Base-by-base conservation (phyloP, 2,888 invertebrate genomes). In the Aphidoletes aphidimyza region DNA sequence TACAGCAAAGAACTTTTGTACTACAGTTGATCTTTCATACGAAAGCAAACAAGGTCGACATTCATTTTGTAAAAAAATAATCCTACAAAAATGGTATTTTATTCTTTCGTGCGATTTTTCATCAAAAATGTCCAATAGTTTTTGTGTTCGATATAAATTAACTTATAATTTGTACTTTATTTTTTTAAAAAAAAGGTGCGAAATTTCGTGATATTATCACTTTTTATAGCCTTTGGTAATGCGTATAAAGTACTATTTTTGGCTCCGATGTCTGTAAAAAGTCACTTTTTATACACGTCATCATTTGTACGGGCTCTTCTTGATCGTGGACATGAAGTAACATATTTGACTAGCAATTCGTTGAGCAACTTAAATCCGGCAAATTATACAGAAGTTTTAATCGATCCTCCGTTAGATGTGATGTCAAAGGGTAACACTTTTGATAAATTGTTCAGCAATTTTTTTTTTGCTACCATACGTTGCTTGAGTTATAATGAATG, bases 351-450 rank as follows among this genome's bases (percentile, higher is more conserved):
- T 88, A 42, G 26, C 19, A 34, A 30, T 47, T 26, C 83, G 8
- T 30, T 42, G 22, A 30, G 1, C 0, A 6, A 47, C 0, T 0
- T 26, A 1, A n/a, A 45, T 9, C 22, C 30, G 0, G 30, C 89
- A 81, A 91, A 91, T 88, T 88, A 90, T n/a, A 90, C 89, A 8
- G 90, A 90, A 86, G 88, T 91, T 19, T 87, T 90, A 26, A 86
- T 90, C 0, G 88, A 87, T 85, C 90, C 90, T 0, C 85, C 87
- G 59, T 89, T 89, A 83, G 88, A 90, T 86, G 88, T 90, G 86
- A 88, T 89, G 1, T 26, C 39, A 83, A 14, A 5, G 19, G 11
- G 45, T 39, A 19, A 42, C 19, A 26, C 11, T n/a, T 17, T 19
- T 11, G 19, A 49, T 6, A 49, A 3, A n/a, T 11, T 45, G 45